These are phyloP conservation scores for Hyperopisus bebe DNA, from an alignment of 2,113 vertebrate genomes.

Conservation along the genomic window DNA sequence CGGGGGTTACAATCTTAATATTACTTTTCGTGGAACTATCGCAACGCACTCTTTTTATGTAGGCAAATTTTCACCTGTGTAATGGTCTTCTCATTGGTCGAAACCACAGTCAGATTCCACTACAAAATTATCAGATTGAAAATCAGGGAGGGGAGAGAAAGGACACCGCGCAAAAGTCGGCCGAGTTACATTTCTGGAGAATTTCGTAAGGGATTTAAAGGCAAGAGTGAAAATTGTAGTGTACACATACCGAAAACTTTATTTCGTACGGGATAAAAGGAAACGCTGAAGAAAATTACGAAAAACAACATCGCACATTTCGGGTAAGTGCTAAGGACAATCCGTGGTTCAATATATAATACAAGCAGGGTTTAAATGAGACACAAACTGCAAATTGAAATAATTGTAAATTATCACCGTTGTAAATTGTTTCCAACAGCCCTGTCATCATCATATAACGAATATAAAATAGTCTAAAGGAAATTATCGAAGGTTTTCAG, in stretches of 20 bases:
- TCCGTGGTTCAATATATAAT: not conserved
- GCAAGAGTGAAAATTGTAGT: not conserved
- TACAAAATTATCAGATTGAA: constrained; percentile 74
- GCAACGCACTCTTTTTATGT: not conserved
- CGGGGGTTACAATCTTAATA: not conserved
- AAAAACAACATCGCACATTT: not conserved
- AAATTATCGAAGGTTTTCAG: not conserved
- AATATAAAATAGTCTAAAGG: not conserved
- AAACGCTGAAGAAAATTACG: not conserved
- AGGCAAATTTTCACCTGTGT: constrained; percentile 55
- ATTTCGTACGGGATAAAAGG: not conserved
- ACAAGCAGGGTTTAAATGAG: not conserved
- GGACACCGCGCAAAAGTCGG: constrained; percentile 39
- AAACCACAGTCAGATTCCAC: constrained; percentile 66
- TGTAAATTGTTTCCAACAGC: not conserved
- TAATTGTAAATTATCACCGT: not conserved
- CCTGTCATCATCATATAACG: not conserved
- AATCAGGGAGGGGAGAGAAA: constrained; percentile 67
- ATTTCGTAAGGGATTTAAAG: constrained; percentile 17
- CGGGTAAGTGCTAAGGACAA: not conserved
- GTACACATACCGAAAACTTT: not conserved
- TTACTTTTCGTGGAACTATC: not conserved
- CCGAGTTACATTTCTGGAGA: constrained; percentile 18
- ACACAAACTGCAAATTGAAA: not conserved
- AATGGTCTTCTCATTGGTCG: constrained; percentile 55